Base-by-base conservation (phyloP, 53 echinoderm and acorn worm species). In the Henricia sp. region DNA sequence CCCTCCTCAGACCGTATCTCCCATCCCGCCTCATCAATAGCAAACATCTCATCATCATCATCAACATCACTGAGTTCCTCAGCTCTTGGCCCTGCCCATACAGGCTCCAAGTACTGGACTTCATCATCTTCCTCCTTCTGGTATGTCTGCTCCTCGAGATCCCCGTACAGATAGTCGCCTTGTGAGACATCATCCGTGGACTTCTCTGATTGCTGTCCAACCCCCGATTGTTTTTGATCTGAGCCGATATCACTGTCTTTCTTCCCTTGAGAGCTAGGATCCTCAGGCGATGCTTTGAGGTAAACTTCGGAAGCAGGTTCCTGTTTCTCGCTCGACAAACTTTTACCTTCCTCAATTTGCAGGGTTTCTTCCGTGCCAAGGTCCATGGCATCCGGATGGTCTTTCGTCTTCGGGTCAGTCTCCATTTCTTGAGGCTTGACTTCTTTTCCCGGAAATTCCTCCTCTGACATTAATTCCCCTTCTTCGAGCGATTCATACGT, bases 1-100 rank as follows among this genome's bases (percentile, higher is more conserved):
- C 63, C 80, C 50, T 80, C 80, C 63, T 80, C 80, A 10, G 80
- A 80, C 24, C 80, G 56, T 3, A 80, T 50, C 80, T 80, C 80
- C 80, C 80, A 80, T 3, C 2, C 6, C n/a, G 43, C 64, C 64
- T 80, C 80, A 10, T 80, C 80, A 30, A 80, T 80, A 35, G 62
- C 41, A 46, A 80, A 80, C 64, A 23, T 64, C 6, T 19, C 17
- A 6, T 77, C 77, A 13, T 77, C 76, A 0, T 76, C 78, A 19
- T 78, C 78, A 6, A 62, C 80, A 2, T 80, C 63, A 0, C 13
- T 23, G 4, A 46, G 35, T 11, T 27, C 6, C 0, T 48, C 50
- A 25, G n/a, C 23, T 5, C 2, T 20, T 17, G 67, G 3, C 64
- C 29, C 4, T 37, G 38, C 67, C 40, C 39, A 14, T 70, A 27